A percentile compares a stretch with the other conserved stretches of the same genome.
These are phyloP conservation scores for Sialis fuliginosa DNA, from an alignment of 2,888 invertebrate genomes.

Conservation along the genomic window DNA sequence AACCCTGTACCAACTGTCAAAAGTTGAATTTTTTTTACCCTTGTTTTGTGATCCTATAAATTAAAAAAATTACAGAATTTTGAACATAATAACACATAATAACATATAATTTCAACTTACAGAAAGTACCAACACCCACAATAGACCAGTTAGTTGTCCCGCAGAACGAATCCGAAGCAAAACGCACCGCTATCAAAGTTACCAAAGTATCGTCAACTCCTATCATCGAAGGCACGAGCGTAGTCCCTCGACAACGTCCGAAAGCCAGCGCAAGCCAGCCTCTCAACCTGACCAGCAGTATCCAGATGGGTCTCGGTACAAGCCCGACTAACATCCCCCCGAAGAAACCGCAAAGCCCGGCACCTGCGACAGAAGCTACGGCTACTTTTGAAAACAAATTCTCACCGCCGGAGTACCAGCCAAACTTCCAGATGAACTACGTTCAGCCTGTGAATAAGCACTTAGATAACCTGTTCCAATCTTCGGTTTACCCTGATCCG, in stretches of 20 bases:
- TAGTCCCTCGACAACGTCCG: constrained; percentile 67
- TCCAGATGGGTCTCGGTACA: constrained; percentile 33
- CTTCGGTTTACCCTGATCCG: constrained; percentile 50
- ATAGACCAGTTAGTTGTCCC: constrained; percentile 46
- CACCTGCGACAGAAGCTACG: constrained; percentile 11
- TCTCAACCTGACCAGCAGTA: constrained; percentile 21
- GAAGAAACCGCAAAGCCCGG: constrained; percentile 24
- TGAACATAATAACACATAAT: no score
- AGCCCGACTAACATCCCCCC: constrained; percentile 28
- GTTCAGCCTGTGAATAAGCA: constrained; percentile 20
- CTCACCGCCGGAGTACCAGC: constrained; percentile 21
- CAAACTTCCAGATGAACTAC: constrained; percentile 8
- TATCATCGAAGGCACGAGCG: constrained; percentile 55
- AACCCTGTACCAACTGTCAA: no score
- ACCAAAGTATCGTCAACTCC: constrained; percentile 25
- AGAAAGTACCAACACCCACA: constrained; percentile 48
- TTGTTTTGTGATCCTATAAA: no score
- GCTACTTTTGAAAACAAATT: constrained; percentile 21
- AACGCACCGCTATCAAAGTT: constrained; percentile 34
- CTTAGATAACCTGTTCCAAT: constrained; percentile 43
- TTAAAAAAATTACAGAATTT: no score
- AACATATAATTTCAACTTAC: constrained; percentile 16
- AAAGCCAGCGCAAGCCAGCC: constrained; percentile 38
- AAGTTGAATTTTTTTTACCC: no score
- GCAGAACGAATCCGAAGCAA: constrained; percentile 51